Evolutionary conservation across 1,140 invertebrate genomes (phyloP).

Genomic region (Drosophila athabasca): DNA sequence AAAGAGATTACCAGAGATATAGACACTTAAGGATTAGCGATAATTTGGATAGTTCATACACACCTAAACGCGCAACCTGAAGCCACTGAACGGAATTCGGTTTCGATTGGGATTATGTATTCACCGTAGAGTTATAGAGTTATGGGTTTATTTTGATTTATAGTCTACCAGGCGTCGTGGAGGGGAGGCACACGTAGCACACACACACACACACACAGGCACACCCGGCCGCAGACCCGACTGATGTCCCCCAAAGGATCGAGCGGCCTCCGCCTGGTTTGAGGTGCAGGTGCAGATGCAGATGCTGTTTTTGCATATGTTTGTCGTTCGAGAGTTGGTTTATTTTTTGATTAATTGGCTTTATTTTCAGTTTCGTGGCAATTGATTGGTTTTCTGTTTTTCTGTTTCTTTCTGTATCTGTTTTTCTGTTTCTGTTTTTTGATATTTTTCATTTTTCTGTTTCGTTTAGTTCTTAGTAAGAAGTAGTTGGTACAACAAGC

Average conservation of each 20-base stretch:
- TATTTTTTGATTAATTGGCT: conserved; percentile 28
- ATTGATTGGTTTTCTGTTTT: conserved; percentile 36
- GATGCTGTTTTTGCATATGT: background rate
- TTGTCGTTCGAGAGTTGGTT: conserved; percentile 19
- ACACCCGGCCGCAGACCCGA: conserved; percentile 12
- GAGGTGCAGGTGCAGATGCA: too few species aligned
- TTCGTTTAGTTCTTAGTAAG: conserved; percentile 70
- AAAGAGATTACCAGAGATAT: conserved; percentile 17
- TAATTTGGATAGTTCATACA: conserved; percentile 66
- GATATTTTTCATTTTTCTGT: conserved; percentile 63
- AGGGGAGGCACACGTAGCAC: conserved; percentile 12
- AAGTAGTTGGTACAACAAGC: conserved; percentile 81
- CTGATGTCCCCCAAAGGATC: too few species aligned
- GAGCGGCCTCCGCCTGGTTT: too few species aligned
- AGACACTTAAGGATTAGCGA: conserved; percentile 31
- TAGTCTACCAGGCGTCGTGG: conserved; percentile 27
- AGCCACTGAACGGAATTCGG: conserved; percentile 51
- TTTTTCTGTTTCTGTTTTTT: conserved; percentile 51
- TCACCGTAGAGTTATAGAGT: conserved; percentile 55
- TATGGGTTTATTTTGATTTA: conserved; percentile 54
- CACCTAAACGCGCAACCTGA: conserved; percentile 74
- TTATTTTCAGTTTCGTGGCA: conserved; percentile 42
- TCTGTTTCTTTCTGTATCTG: conserved; percentile 43
- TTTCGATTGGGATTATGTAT: conserved; percentile 47
- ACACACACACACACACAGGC: conserved; percentile 8